phyloP scores from a whole-genome alignment of 2,113 vertebrate species.

The Progne subis region DNA sequence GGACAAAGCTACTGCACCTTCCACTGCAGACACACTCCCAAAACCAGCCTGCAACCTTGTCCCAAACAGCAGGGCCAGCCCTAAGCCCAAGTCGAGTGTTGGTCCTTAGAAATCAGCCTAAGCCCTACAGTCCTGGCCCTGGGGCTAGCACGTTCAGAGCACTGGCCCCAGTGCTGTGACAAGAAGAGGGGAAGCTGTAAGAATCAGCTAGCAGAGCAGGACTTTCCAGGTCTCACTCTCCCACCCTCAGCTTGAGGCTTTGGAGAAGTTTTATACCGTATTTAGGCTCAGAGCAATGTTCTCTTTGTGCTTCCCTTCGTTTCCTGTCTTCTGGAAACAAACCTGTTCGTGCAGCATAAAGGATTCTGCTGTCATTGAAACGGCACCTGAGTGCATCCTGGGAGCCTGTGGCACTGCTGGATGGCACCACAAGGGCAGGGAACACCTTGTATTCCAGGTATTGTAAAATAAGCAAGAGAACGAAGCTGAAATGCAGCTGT shows the following conservation, averaged over 20 bases:
- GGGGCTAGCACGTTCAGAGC: not conserved
- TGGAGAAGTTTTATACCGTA: rapidly evolving
- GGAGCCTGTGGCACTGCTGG: not conserved
- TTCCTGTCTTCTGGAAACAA: not conserved
- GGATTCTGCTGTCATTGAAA: not conserved
- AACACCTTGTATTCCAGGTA: not conserved
- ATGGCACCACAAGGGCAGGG: not conserved
- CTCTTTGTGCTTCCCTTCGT: not conserved
- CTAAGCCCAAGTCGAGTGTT: rapidly evolving
- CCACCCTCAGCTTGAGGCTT: not conserved
- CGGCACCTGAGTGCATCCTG: not conserved
- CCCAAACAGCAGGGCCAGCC: not conserved
- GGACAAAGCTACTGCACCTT: not conserved
- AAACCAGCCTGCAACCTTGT: not conserved
- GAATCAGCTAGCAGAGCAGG: not conserved
- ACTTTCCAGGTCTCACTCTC: not conserved
- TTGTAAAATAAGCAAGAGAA: not conserved
- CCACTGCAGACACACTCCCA: not conserved
- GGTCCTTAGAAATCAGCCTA: not conserved
- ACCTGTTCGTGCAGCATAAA: not conserved
- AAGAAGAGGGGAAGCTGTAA: not conserved
- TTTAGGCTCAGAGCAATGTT: not conserved
- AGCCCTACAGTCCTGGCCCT: not conserved
- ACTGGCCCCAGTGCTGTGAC: not conserved
- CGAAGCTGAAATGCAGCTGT: not conserved